A percentile compares a stretch with the other conserved stretches of the same genome.
These are phyloP conservation scores for Hedya salicella DNA, from an alignment of 2,888 invertebrate species.

Conservation along the genomic window DNA sequence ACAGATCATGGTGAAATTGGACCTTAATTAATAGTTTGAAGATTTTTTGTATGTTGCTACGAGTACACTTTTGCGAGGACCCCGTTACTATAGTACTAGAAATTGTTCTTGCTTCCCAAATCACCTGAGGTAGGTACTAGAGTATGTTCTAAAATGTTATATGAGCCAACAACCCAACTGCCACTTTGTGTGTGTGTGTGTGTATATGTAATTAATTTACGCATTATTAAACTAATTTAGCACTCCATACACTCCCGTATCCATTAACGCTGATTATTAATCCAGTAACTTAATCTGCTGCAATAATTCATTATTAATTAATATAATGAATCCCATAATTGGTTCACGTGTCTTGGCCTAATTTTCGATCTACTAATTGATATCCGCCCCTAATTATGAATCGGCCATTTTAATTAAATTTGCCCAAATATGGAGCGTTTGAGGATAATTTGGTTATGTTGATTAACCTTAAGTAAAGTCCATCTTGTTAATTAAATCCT, in stretches of 20 bases:
- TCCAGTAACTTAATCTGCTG: constrained; percentile 1
- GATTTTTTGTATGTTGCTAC: too few species aligned
- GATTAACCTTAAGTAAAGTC: constrained; percentile 16
- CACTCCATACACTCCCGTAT: neutral
- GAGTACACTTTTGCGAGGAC: too few species aligned
- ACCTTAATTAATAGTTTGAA: too few species aligned
- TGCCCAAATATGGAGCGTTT: constrained; percentile 15
- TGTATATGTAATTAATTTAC: neutral
- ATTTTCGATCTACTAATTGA: constrained; percentile 24
- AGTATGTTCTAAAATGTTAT: too few species aligned
- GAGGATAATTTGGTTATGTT: constrained; percentile 19
- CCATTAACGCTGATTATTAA: constrained; percentile 17
- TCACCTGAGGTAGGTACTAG: too few species aligned
- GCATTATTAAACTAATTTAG: neutral
- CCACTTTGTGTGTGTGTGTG: too few species aligned
- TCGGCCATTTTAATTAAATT: constrained; percentile 29
- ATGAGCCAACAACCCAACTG: too few species aligned
- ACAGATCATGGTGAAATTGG: too few species aligned
- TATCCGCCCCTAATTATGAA: constrained; percentile 19
- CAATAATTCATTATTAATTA: constrained; percentile 7
- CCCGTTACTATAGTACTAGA: too few species aligned
- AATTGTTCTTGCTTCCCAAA: too few species aligned
- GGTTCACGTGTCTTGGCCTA: constrained; percentile 23
- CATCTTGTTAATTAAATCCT: constrained; percentile 12
- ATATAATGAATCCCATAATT: constrained; percentile 22